Percentiles rank a stretch among this genome's conserved stretches.
Evolutionary conservation across 2,888 invertebrate genomes (phyloP).

Genomic region (Gari tellinella): DNA sequence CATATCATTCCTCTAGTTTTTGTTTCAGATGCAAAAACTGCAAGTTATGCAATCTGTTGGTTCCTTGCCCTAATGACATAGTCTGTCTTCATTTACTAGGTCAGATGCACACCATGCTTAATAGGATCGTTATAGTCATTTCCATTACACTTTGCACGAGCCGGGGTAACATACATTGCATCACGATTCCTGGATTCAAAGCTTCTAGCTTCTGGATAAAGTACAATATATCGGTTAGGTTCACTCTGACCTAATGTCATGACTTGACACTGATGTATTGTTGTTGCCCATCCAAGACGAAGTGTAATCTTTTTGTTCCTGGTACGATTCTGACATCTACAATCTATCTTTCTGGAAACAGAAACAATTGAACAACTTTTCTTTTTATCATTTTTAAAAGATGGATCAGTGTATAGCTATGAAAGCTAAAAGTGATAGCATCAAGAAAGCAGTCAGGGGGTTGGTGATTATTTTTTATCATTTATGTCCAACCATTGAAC

Average conservation of each 20-base stretch:
- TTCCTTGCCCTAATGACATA: constrained; percentile 37
- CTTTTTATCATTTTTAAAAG: constrained; percentile 34
- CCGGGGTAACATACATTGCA: constrained; percentile 4
- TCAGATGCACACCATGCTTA: constrained; percentile 55
- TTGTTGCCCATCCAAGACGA: constrained; percentile 54
- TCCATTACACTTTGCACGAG: constrained; percentile 43
- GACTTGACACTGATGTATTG: constrained; percentile 64
- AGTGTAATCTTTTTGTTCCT: constrained; percentile 61
- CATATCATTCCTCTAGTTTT: too few relatives aligned
- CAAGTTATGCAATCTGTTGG: too few relatives aligned
- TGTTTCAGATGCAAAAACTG: too few relatives aligned
- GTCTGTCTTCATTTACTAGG: constrained; percentile 45
- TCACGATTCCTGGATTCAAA: constrained; percentile 10
- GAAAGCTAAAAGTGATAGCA: constrained; percentile 53
- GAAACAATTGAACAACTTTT: constrained; percentile 58
- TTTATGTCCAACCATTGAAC: constrained; percentile 56
- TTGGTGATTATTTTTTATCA: constrained; percentile 13
- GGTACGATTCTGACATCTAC: too few relatives aligned
- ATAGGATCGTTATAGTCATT: constrained; percentile 17
- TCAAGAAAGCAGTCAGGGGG: constrained; percentile 18
- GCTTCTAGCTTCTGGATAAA: constrained; percentile 49
- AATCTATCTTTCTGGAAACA: constrained; percentile 53
- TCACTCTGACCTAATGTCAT: too few relatives aligned
- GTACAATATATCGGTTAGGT: constrained; percentile 51
- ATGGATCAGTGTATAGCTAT: constrained; percentile 62